phyloP scores from a whole-genome alignment of 2,113 vertebrate genomes.

The Pantherophis guttatus region DNA sequence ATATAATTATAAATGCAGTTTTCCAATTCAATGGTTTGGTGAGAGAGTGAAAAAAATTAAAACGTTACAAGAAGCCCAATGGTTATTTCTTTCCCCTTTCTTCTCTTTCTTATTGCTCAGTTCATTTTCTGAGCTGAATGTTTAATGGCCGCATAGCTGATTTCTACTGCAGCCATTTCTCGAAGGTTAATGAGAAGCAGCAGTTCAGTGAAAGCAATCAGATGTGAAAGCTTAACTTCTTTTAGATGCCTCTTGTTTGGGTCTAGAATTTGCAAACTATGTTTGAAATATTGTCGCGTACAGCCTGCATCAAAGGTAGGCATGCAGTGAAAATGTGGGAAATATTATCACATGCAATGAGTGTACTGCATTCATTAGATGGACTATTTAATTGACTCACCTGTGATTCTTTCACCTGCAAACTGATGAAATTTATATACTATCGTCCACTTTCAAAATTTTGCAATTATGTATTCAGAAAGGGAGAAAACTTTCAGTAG shows the following conservation, averaged over 20 bases:
- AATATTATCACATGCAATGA: not conserved
- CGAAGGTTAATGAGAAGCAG: slow-evolving; percentile 36
- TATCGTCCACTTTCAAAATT: not conserved
- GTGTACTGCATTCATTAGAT: not conserved
- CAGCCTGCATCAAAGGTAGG: not conserved
- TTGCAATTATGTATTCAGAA: not conserved
- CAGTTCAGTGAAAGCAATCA: slow-evolving; percentile 29
- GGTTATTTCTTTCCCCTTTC: not conserved
- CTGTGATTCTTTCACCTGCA: slow-evolving; percentile 13
- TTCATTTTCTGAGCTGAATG: not conserved
- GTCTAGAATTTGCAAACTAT: slow-evolving; percentile 1
- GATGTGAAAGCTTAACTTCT: slow-evolving; percentile 35
- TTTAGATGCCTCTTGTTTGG: slow-evolving; percentile 1
- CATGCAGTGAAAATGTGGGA: not conserved
- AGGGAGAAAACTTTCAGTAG: not conserved
- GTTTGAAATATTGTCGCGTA: not conserved
- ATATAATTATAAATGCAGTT: not conserved
- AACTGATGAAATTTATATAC: not conserved
- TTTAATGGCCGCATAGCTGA: slow-evolving; percentile 1
- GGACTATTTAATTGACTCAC: not conserved
- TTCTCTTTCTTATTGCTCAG: not conserved
- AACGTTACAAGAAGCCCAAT: not conserved
- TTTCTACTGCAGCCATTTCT: slow-evolving; percentile 16
- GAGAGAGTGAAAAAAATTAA: not conserved
- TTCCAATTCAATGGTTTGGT: not conserved